Conservation (phyloP, 2,888 invertebrate species). For the Herminia tarsipennalis region DNA sequence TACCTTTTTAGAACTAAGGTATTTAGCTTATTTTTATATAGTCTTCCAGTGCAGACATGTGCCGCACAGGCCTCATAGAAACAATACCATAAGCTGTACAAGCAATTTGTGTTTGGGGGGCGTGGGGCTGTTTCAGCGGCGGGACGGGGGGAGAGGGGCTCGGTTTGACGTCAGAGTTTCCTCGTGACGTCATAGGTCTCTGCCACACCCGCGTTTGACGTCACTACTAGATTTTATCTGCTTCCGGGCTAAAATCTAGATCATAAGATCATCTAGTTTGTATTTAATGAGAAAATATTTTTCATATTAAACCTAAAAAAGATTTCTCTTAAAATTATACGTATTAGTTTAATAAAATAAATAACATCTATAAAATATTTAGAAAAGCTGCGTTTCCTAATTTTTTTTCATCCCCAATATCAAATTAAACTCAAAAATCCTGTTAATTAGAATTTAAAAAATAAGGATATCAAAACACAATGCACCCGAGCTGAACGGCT, state of each 20-base stretch:
- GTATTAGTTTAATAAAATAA: background rate
- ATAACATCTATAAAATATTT: background rate
- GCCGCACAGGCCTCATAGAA: constrained; percentile 56
- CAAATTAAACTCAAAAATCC: too few relatives aligned
- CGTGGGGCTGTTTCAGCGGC: constrained; percentile 42
- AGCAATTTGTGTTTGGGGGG: constrained; percentile 63
- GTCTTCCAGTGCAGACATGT: constrained; percentile 25
- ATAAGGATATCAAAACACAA: constrained; percentile 48
- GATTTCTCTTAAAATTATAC: background rate
- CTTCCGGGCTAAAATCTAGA: background rate
- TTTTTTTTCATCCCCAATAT: too few relatives aligned
- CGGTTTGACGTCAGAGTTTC: constrained; percentile 80
- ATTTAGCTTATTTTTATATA: background rate
- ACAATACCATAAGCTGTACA: constrained; percentile 70
- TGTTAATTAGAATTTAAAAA: too few relatives aligned
- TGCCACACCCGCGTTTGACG: constrained; percentile 83
- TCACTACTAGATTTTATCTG: constrained; percentile 56
- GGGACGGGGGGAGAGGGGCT: constrained; percentile 52
- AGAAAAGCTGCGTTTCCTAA: too few relatives aligned
- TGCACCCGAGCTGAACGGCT: constrained; percentile 61
- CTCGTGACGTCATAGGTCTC: constrained; percentile 79
- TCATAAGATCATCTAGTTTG: too few relatives aligned
- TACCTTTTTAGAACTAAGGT: too few relatives aligned
- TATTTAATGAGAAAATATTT: background rate
- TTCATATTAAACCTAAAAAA: background rate